A percentile compares a stretch with the other conserved stretches of the same genome.
Evolutionary conservation across 2,797 vertebrate genomes (phyloP).

Genomic region (Sebastes matsubarae): DNA sequence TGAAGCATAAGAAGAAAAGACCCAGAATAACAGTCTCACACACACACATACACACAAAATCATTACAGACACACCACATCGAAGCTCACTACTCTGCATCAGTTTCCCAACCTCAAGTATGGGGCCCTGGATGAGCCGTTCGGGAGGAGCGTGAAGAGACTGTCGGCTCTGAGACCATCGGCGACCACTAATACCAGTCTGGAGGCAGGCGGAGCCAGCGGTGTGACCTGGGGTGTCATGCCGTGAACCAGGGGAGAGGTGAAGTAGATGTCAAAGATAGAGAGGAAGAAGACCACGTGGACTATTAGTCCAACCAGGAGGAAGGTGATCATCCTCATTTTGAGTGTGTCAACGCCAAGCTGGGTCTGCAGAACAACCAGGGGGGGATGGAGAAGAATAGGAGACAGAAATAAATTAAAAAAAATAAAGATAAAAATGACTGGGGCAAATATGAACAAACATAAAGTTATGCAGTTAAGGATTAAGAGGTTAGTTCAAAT

Average conservation of each 20-base stretch:
- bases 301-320: conserved; percentile 88
- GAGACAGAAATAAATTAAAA: background rate
- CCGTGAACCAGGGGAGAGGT: conserved; percentile 96
- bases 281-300: conserved; percentile 93
- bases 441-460: background rate
- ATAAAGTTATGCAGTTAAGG: background rate
- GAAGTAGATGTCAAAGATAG: conserved; percentile 99
- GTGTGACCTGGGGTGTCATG: conserved; percentile 89
- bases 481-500: background rate
- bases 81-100: background rate
- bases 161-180: conserved; percentile 94
- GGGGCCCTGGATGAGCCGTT: conserved; percentile 82
- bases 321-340: conserved; percentile 86
- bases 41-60: background rate
- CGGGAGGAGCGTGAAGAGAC: conserved; percentile 82
- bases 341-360: conserved; percentile 5
- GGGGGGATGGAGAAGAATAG: background rate
- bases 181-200: conserved; percentile 92
- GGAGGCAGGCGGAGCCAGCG: conserved; percentile 86
- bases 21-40: background rate
- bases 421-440: background rate
- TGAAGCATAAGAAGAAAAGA: background rate
- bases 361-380: background rate
- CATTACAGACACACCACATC: background rate
- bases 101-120: conserved; percentile 86